These are phyloP conservation scores for Parnassius mnemosyne DNA, from an alignment of 2,888 invertebrate genomes.

Conservation along the genomic window DNA sequence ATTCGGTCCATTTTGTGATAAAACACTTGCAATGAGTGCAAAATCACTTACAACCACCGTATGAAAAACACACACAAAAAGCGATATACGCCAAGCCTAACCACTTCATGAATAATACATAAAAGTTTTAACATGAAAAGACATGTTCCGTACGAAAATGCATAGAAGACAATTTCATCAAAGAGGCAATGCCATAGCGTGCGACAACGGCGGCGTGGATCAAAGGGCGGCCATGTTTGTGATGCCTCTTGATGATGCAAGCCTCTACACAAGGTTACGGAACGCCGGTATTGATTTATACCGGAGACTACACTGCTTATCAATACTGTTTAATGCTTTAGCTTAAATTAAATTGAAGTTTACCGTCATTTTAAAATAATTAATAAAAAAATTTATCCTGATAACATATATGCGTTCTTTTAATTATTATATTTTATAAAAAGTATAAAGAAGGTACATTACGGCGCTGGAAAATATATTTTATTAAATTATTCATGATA, in stretches of 20 bases:
- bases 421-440: no score
- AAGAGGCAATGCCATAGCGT: slow-evolving; percentile 34
- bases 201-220: slow-evolving; percentile 30
- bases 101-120: slow-evolving; percentile 41
- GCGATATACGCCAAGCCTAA: slow-evolving; percentile 13
- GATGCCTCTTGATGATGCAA: slow-evolving; percentile 29
- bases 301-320: slow-evolving; percentile 8
- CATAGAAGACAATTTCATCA: slow-evolving; percentile 44
- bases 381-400: no score
- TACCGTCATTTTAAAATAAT: neutral
- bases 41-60: neutral
- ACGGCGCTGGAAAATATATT: no score
- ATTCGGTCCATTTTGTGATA: no score
- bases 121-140: slow-evolving; percentile 29
- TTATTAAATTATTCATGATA: no score
- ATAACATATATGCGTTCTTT: no score
- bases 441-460: no score
- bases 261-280: slow-evolving; percentile 36
- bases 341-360: slow-evolving; percentile 1
- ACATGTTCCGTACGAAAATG: slow-evolving; percentile 36
- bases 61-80: slow-evolving; percentile 5
- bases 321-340: neutral
- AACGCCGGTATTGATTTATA: slow-evolving; percentile 39
- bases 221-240: slow-evolving; percentile 45
- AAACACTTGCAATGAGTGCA: no score